These are phyloP conservation scores for Drosophila neotestacea DNA, from an alignment of 2,888 invertebrate genomes.

Conservation along the genomic window DNA sequence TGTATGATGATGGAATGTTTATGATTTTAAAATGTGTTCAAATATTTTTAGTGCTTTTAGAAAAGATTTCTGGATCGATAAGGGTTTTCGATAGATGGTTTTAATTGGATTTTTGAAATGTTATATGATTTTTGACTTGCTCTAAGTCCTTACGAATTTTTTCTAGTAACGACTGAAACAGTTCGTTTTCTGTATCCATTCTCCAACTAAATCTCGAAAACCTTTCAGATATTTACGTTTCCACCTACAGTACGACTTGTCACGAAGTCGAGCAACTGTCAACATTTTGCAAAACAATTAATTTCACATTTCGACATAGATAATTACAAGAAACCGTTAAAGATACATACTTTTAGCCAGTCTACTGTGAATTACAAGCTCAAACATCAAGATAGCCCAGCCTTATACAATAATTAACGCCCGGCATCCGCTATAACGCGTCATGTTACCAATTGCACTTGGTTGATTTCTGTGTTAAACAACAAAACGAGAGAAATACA, in stretches of 20 bases:
- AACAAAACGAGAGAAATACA: slow-evolving; percentile 15
- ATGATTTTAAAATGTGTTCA: neutral
- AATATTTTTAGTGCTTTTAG: no score
- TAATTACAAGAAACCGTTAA: slow-evolving; percentile 58
- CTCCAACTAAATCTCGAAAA: neutral
- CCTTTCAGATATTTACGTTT: neutral
- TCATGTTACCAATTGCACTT: slow-evolving; percentile 55
- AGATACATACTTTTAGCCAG: slow-evolving; percentile 28
- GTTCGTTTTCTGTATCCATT: no score
- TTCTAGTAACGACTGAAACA: no score
- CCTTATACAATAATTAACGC: slow-evolving; percentile 59
- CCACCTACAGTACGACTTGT: neutral
- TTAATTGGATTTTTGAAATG: no score
- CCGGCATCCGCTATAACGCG: slow-evolving; percentile 46
- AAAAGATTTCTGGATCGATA: no score
- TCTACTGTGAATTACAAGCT: slow-evolving; percentile 45
- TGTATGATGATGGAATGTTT: neutral
- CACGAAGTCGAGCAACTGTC: slow-evolving; percentile 14
- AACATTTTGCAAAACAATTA: slow-evolving; percentile 37
- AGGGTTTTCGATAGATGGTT: no score
- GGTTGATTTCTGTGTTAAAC: slow-evolving; percentile 59
- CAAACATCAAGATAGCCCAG: slow-evolving; percentile 33
- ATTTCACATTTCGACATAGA: slow-evolving; percentile 37
- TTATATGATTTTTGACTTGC: no score
- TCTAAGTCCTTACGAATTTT: no score